Percentiles rank a stretch among this genome's conserved stretches.
These are phyloP conservation scores for Aphis craccivora DNA, from an alignment of 1,140 invertebrate genomes.

Conservation along the genomic window DNA sequence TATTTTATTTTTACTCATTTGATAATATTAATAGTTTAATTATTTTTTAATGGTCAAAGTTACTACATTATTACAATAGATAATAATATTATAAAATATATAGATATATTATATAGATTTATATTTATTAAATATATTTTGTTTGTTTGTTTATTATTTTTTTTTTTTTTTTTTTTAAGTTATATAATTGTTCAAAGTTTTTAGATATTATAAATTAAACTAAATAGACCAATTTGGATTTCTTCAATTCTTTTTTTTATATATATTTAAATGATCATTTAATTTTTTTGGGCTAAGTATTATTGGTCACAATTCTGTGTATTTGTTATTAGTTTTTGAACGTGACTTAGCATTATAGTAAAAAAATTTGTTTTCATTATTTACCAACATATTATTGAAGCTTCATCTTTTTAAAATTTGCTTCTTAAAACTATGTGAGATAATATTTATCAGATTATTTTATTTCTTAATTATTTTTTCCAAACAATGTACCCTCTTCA, in stretches of 20 bases:
- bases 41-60: conserved; percentile 57
- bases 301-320: background rate
- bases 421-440: background rate
- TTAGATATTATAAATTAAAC: conserved; percentile 53
- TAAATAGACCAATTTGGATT: conserved; percentile 20
- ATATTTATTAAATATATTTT: conserved; percentile 1
- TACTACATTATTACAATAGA: conserved; percentile 54
- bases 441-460: background rate
- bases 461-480: background rate
- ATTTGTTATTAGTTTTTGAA: conserved; percentile 23
- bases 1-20: conserved; percentile 48
- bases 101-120: conserved; percentile 10
- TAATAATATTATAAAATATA: conserved; percentile 28
- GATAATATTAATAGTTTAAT: conserved; percentile 51
- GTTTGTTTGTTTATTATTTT: conserved; percentile 48
- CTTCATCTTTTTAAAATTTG: background rate
- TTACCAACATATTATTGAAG: background rate
- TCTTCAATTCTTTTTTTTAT: conserved; percentile 5
- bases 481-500: background rate
- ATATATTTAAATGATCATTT: conserved; percentile 8
- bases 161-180: conserved; percentile 52
- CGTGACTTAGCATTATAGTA: conserved; percentile 8
- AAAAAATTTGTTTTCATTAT: background rate
- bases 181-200: conserved; percentile 55
- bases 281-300: background rate